Conservation (phyloP, 2,797 vertebrate genomes). For the Typhlichthys eigenmanni region DNA sequence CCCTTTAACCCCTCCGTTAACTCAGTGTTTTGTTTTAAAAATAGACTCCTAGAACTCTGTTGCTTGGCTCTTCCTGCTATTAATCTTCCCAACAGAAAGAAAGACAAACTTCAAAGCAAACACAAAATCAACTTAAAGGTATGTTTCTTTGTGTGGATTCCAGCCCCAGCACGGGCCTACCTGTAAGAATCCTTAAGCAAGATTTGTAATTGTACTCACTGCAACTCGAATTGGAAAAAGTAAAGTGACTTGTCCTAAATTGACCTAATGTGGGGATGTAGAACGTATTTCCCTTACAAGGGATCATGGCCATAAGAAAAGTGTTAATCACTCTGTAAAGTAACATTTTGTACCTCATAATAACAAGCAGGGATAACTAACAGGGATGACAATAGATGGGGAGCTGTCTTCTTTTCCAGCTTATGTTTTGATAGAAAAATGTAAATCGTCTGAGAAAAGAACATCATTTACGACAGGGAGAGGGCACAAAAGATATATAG, state of each 20-base stretch:
- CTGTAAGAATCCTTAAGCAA: too few species aligned
- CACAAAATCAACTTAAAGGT: too few species aligned
- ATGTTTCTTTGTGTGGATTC: too few species aligned
- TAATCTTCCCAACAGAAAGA: too few species aligned
- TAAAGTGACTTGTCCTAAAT: not conserved
- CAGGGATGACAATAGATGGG: constrained; percentile 42
- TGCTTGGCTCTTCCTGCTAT: constrained; percentile 9
- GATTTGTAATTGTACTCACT: too few species aligned
- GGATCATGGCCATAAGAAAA: constrained; percentile 38
- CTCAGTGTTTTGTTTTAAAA: constrained; percentile 32
- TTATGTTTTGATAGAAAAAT: constrained; percentile 52
- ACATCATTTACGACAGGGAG: constrained; percentile 51
- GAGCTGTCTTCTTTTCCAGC: constrained; percentile 62
- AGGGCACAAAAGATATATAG: constrained; percentile 48
- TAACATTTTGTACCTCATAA: constrained; percentile 36
- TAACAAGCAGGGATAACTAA: constrained; percentile 50
- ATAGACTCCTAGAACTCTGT: constrained; percentile 9
- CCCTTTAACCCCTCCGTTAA: constrained; percentile 49
- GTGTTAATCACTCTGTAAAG: constrained; percentile 54
- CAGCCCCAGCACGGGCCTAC: too few species aligned
- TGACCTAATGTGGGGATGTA: not conserved
- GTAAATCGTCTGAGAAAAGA: constrained; percentile 67
- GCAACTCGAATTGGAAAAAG: too few species aligned
- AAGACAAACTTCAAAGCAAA: too few species aligned
- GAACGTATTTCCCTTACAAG: not conserved